Percentiles rank a stretch among this genome's conserved stretches.
Evolutionary conservation across 2,888 invertebrate species (phyloP).

Genomic region (Lasioglossum villosulum): DNA sequence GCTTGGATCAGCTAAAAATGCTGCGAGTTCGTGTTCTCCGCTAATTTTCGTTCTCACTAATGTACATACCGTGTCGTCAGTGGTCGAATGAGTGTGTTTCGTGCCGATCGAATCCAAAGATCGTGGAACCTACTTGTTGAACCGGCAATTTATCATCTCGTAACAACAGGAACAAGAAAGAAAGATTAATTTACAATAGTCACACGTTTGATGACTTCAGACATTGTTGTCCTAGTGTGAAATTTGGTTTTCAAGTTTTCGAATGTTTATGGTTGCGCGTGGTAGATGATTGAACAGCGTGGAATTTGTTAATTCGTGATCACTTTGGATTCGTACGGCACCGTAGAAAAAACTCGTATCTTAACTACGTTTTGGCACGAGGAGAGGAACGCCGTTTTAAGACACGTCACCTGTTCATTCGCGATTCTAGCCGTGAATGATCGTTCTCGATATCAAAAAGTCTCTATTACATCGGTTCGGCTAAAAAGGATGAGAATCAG

Average conservation of each 20-base stretch:
- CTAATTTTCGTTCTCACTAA: constrained; percentile 50
- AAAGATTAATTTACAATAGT: not conserved
- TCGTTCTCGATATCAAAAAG: constrained; percentile 62
- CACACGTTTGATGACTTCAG: not conserved
- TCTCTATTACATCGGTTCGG: constrained; percentile 50
- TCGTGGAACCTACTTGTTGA: not conserved
- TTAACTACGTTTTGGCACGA: constrained; percentile 73
- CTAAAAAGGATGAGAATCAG: constrained; percentile 54
- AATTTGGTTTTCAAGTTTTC: not conserved
- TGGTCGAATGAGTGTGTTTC: constrained; percentile 54
- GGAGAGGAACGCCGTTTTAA: constrained; percentile 74
- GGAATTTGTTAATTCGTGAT: not conserved
- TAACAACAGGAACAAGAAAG: not conserved
- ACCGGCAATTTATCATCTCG: not conserved
- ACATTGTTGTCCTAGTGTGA: not conserved
- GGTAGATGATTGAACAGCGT: not conserved
- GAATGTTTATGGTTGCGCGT: not conserved
- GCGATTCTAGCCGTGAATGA: constrained; percentile 49
- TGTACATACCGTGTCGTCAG: constrained; percentile 59
- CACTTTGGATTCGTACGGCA: constrained; percentile 63
- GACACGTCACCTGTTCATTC: constrained; percentile 52
- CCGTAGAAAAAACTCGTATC: constrained; percentile 63
- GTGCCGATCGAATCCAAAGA: constrained; percentile 64
- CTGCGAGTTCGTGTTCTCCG: constrained; percentile 32
- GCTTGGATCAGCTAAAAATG: constrained; percentile 37